Evolutionary conservation across 2,888 invertebrate genomes (phyloP), one percentile per base, ranked within the genome.

Genomic region (Diabrotica balteata): DNA sequence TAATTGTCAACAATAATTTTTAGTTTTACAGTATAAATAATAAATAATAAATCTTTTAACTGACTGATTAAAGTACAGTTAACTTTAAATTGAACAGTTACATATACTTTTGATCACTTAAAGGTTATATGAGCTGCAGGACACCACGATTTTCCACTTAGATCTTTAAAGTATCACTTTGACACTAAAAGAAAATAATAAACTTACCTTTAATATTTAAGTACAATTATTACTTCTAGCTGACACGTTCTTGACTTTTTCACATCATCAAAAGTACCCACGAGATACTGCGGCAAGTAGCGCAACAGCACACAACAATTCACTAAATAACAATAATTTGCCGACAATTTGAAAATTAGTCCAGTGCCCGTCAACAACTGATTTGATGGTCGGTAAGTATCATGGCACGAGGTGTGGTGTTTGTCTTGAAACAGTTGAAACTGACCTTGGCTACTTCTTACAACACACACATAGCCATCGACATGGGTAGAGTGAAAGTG

Each of bases 391-490:
- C 52, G 11, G 51, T 59, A 59, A 59, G 42, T 59, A 52, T 17
- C 49, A 47, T 57, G 50, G n/a, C 57, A 50, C 54, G 57, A 63
- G 63, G 63, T 57, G 63, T 57, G 63, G 63, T 55, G 51, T 63
- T 57, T 50, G 50, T 63, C 63, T 57, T 57, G 57, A 57, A 63
- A 63, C 63, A 55, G 63, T 57, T 57, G 57, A 63, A 63, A 63
- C 63, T 63, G 63, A 63, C 63, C 63, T 63, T 63, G 55, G 63
- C 44, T 57, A 63, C 57, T 63, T 63, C 63, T 63, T 63, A 57
- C 63, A 44, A 54, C 57, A 57, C 57, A 51, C 45, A 63, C 32
- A 51, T 22, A 51, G 17, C 22, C 32, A 52, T 11, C 42, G 10
- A 54, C 22, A 9, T 57, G 42, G 32, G 50, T 45, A 45, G 51